These are phyloP conservation scores for Sarcophaga caerulescens DNA, from an alignment of 2,888 invertebrate genomes.

Conservation along the genomic window DNA sequence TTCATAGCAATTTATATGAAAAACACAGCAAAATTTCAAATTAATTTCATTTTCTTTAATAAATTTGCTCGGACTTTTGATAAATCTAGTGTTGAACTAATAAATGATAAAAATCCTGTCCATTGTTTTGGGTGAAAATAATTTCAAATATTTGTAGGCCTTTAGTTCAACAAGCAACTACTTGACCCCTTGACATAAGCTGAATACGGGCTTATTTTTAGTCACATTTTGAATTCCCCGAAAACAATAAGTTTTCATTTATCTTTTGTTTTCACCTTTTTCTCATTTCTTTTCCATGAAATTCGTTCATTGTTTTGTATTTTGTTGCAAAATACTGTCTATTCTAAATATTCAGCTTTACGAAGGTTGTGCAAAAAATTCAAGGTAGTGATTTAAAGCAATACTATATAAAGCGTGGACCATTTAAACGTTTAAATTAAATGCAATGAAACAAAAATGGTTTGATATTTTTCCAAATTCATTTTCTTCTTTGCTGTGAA, in stretches of 20 bases:
- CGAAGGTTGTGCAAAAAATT: not conserved
- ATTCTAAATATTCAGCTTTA: not conserved
- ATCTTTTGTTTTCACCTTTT: slow-evolving; percentile 1
- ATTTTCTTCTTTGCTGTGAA: too few species aligned
- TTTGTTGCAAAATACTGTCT: not conserved
- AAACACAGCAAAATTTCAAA: too few species aligned
- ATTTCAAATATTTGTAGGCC: not conserved
- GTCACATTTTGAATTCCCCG: not conserved
- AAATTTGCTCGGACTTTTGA: not conserved
- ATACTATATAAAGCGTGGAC: not conserved
- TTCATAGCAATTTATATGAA: too few species aligned
- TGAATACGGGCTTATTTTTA: not conserved
- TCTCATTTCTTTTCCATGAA: slow-evolving; percentile 13
- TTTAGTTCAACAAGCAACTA: slow-evolving; percentile 25
- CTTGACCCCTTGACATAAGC: not conserved
- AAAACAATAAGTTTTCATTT: not conserved
- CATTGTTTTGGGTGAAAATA: too few species aligned
- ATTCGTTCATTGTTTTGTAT: slow-evolving; percentile 14
- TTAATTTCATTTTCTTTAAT: not conserved
- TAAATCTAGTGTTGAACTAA: too few species aligned
- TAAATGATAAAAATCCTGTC: too few species aligned
- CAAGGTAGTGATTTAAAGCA: not conserved
- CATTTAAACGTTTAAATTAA: too few species aligned
- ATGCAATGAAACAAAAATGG: too few species aligned
- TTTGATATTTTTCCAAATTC: too few species aligned